phyloP scores from a whole-genome alignment of 2,113 vertebrate genomes.

The Falcunculus frontatus region DNA sequence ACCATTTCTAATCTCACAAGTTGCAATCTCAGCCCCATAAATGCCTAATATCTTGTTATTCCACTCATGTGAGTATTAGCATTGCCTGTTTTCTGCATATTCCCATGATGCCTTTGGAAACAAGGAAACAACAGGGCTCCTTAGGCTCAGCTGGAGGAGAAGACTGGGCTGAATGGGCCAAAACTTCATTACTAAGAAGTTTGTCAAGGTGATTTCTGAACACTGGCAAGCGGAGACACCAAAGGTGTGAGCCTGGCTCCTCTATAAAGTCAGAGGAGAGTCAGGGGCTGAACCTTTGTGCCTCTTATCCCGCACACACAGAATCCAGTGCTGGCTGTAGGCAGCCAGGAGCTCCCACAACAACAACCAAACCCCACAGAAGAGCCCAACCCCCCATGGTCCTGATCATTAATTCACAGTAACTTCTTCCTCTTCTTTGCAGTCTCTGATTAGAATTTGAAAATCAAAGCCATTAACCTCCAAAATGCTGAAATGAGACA shows the following conservation, averaged over 20 bases:
- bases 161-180: neutral
- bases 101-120: neutral
- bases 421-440: neutral
- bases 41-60: neutral
- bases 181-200: neutral
- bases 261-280: neutral
- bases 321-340: neutral
- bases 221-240: neutral
- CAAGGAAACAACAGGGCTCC: neutral
- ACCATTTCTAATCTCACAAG: neutral
- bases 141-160: neutral
- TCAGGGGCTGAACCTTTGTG: neutral
- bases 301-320: neutral
- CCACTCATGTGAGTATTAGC: neutral
- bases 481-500: neutral
- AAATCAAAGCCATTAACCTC: neutral
- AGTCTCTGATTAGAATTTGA: neutral
- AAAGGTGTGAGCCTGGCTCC: neutral
- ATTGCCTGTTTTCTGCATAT: neutral
- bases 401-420: neutral
- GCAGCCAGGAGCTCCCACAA: neutral
- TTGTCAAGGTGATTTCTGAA: neutral
- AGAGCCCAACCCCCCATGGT: accelerated
- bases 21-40: neutral
- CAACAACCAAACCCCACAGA: neutral